Conservation (phyloP, 2,888 invertebrate species). For the Gymnosoma rotundatum region DNA sequence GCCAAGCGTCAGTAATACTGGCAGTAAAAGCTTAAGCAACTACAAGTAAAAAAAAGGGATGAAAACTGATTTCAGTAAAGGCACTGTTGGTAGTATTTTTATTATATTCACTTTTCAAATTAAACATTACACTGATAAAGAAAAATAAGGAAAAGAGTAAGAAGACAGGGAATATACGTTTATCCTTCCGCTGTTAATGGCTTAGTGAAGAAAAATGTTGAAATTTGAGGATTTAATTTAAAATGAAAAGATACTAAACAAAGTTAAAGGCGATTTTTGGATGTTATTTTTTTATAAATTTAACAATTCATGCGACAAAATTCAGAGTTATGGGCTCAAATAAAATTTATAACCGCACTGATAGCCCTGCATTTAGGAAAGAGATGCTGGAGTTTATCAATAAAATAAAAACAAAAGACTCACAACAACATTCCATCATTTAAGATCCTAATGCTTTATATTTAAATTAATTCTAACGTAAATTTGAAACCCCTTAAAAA, state of each 20-base stretch:
- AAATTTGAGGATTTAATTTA: constrained; percentile 52
- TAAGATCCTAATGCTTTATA: too few relatives aligned
- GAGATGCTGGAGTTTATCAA: too few relatives aligned
- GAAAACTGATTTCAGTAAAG: constrained; percentile 26
- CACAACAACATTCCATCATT: too few relatives aligned
- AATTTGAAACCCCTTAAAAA: too few relatives aligned
- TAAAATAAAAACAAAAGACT: too few relatives aligned
- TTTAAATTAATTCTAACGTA: too few relatives aligned
- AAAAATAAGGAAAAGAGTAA: background rate
- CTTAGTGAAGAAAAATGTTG: constrained; percentile 51
- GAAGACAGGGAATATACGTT: background rate
- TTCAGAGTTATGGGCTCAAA: too few relatives aligned
- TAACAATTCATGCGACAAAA: too few relatives aligned
- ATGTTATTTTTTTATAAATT: background rate
- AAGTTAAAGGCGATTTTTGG: background rate
- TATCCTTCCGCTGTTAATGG: constrained; percentile 21
- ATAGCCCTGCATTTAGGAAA: too few relatives aligned
- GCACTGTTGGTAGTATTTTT: constrained; percentile 43
- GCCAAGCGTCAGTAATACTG: constrained; percentile 15
- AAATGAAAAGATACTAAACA: constrained; percentile 41
- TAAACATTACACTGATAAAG: constrained; percentile 22
- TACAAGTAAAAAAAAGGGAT: constrained; percentile 21
- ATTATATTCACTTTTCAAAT: constrained; percentile 16
- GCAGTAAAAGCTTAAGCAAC: constrained; percentile 6
- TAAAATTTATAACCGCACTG: too few relatives aligned